Base-by-base conservation (phyloP, 2,113 vertebrate genomes). In the Corythornis vintsioides region DNA sequence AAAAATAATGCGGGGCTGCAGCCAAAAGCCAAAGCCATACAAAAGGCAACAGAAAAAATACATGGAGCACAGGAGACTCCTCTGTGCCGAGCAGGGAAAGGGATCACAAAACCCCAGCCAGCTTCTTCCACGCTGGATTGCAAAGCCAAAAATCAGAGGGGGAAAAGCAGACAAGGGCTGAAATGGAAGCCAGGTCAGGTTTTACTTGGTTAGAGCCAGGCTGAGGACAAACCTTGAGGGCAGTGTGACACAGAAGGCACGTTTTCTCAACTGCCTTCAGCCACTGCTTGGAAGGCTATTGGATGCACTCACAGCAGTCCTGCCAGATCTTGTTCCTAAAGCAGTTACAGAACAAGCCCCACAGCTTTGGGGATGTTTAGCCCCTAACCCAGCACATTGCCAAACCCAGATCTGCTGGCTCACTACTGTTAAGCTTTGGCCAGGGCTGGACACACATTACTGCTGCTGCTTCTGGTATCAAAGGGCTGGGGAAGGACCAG, bases 1-100 rank as follows among this genome's bases (percentile, higher is more conserved):
- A 88, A 90, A 96, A 96, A 96, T 92, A 92, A 95, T 26, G 74
- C 7, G 5, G 75, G 67, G 86, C 65, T 61, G 81, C 74, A 89
- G 96, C 91, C 89, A 95, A 90, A 93, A 93, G 75, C 72, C 82
- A 86, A 82, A 82, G 64, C 73, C 40, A 35, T 31, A 83, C 80
- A 92, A 91, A 90, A 90, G 64, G 65, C 78, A 38, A 67, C 48
- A 86, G 65, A 81, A 65, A 73, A 77, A 82, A 52, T 48, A 53
- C 0, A 3, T 64, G 53, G 76, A 80, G 38, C 72, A 53, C 80
- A 74, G 80, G 83, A 83, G 91, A 76, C 75, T 93, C 65, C 85
- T 92, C 86, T 81, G 65, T 82, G 80, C 67, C 48, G 73, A 43
- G 91, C 59, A 66, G 86, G 66, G 80, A 38, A 88, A 89, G 53